phyloP scores from a whole-genome alignment of 2,797 vertebrate genomes.

The Arrhamphus sclerolepis region DNA sequence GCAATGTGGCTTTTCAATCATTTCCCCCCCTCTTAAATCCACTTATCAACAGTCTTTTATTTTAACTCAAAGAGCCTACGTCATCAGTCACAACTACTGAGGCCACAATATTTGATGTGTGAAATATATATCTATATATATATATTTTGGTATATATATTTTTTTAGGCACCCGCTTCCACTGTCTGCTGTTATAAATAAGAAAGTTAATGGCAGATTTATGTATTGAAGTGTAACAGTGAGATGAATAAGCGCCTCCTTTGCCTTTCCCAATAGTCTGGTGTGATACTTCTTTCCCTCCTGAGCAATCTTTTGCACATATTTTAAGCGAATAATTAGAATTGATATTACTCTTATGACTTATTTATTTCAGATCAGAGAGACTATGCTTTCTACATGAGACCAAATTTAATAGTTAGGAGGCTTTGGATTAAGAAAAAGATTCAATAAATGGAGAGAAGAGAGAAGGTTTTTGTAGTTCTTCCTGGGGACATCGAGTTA shows the following conservation, averaged over 20 bases:
- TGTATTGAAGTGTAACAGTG: conserved; percentile 16
- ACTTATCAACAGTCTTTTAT: conserved; percentile 48
- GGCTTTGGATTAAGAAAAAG: conserved; percentile 34
- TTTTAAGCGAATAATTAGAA: conserved; percentile 27
- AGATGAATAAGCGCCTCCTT: conserved; percentile 33
- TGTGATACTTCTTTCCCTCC: conserved; percentile 13
- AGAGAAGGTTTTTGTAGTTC: conserved; percentile 23
- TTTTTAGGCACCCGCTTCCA: conserved; percentile 33
- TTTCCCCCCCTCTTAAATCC: conserved; percentile 46
- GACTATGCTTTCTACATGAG: too few species aligned
- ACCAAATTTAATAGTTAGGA: conserved; percentile 29
- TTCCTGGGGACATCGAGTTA: conserved; percentile 22
- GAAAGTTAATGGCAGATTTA: conserved; percentile 37
- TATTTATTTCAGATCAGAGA: background rate
- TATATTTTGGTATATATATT: too few species aligned
- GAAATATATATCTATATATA: too few species aligned
- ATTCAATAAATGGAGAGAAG: background rate
- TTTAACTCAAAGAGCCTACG: conserved; percentile 16
- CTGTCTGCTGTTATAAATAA: conserved; percentile 11
- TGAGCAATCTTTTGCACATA: conserved; percentile 19
- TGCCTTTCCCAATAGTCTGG: conserved; percentile 4
- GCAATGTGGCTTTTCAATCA: conserved; percentile 43
- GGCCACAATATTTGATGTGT: conserved; percentile 31
- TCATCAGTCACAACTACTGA: conserved; percentile 31
- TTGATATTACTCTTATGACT: conserved; percentile 15